Evolutionary conservation across 2,888 invertebrate genomes (phyloP).

Genomic region (Bursaphelenchus okinawaensis): DNA sequence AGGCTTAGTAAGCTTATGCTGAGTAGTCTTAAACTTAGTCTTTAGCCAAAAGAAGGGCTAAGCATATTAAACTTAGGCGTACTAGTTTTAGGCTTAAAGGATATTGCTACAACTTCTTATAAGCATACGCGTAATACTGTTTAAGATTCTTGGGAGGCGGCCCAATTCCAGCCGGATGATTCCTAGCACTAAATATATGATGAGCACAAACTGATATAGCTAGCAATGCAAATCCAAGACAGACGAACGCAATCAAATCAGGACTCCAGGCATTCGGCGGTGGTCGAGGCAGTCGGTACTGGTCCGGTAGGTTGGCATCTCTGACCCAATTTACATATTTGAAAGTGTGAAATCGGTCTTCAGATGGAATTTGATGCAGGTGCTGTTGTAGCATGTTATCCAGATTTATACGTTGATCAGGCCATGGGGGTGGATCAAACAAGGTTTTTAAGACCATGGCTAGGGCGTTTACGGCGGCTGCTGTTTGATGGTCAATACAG

Average conservation of each 20-base stretch:
- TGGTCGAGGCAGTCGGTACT: slow-evolving; percentile 20
- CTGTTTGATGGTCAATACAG: slow-evolving; percentile 21
- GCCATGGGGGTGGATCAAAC: slow-evolving; percentile 29
- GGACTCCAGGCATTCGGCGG: slow-evolving; percentile 34
- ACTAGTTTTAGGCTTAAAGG: no score
- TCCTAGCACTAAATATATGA: slow-evolving; percentile 17
- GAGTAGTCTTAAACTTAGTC: no score
- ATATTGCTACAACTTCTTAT: slow-evolving; percentile 8
- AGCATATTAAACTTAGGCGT: no score
- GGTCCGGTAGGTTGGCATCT: slow-evolving; percentile 24
- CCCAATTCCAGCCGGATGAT: slow-evolving; percentile 3
- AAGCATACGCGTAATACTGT: slow-evolving; percentile 10
- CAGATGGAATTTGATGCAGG: slow-evolving; percentile 29
- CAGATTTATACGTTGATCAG: slow-evolving; percentile 18
- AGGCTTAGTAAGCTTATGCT: no score
- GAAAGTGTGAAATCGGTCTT: slow-evolving; percentile 26
- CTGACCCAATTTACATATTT: slow-evolving; percentile 30
- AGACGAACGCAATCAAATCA: slow-evolving; percentile 29
- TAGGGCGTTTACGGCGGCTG: slow-evolving; percentile 15
- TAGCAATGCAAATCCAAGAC: slow-evolving; percentile 25
- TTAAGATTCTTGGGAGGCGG: slow-evolving; percentile 7
- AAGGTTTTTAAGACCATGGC: slow-evolving; percentile 18
- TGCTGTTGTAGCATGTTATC: slow-evolving; percentile 27
- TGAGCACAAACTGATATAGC: slow-evolving; percentile 20
- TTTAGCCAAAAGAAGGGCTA: no score